These are phyloP conservation scores for Percina caprodes DNA, from an alignment of 2,113 vertebrate species.

Conservation along the genomic window DNA sequence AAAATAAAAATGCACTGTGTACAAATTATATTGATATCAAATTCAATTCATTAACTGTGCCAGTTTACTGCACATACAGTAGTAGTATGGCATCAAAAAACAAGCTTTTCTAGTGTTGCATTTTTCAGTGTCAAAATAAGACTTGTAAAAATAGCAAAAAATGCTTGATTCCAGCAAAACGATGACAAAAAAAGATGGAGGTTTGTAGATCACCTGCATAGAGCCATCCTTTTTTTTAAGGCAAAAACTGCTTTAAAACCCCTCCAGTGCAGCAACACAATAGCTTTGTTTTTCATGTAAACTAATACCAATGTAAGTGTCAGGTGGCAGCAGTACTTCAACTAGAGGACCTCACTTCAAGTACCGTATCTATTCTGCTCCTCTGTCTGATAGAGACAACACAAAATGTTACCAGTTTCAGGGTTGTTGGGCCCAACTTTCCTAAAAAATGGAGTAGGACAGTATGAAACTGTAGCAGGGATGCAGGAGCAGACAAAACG, in stretches of 20 bases:
- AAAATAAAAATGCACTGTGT: constrained; percentile 36
- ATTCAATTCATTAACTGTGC: constrained; percentile 10
- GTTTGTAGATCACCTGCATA: constrained; percentile 52
- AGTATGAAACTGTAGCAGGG: constrained; percentile 31
- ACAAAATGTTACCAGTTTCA: not conserved
- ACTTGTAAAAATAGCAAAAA: constrained; percentile 11
- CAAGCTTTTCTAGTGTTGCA: not conserved
- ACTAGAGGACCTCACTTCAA: not conserved
- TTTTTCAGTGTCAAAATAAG: constrained; percentile 12
- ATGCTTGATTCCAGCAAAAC: not conserved
- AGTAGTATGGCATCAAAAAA: constrained; percentile 8
- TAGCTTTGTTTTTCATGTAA: constrained; percentile 11
- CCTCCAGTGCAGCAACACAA: constrained; percentile 22
- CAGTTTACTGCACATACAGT: constrained; percentile 33
- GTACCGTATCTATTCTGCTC: not conserved
- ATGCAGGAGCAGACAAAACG: constrained; percentile 23
- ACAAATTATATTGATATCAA: constrained; percentile 25
- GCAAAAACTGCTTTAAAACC: constrained; percentile 29
- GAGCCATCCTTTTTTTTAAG: constrained; percentile 19
- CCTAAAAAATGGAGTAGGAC: not conserved
- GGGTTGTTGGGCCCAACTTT: not conserved
- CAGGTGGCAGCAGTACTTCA: constrained; percentile 13
- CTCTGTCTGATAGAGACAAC: not conserved
- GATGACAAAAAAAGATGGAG: constrained; percentile 16
- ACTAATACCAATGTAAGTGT: constrained; percentile 20